phyloP scores from a whole-genome alignment of 1,140 invertebrate species.

The Euborellia annulipes region DNA sequence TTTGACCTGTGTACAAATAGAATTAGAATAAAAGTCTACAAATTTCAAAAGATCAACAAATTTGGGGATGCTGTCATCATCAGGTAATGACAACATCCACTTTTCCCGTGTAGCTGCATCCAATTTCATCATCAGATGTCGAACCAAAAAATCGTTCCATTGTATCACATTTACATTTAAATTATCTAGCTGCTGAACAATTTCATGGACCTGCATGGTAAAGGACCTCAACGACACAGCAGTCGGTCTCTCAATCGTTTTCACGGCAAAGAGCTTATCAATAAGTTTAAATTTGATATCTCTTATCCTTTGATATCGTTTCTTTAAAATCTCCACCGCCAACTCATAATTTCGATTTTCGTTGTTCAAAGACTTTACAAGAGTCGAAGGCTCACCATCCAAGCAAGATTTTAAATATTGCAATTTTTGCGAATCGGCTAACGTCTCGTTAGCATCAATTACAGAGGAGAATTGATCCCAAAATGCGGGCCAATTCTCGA shows the following conservation, averaged over 20 bases:
- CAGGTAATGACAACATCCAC: too few relatives aligned
- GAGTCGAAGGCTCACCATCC: conserved; percentile 5
- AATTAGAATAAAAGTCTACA: too few relatives aligned
- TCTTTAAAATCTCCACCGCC: conserved; percentile 18
- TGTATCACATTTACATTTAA: too few relatives aligned
- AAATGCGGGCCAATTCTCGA: conserved; percentile 13
- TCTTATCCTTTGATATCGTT: conserved; percentile 19
- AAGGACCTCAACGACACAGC: too few relatives aligned
- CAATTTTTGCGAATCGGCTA: conserved; percentile 13
- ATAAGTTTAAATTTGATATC: conserved; percentile 19
- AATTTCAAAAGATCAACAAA: too few relatives aligned
- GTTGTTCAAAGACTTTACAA: conserved; percentile 13
- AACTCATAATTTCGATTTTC: conserved; percentile 17
- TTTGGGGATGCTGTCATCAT: too few relatives aligned
- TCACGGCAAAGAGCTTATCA: conserved; percentile 16
- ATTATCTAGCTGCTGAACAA: too few relatives aligned
- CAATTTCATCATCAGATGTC: too few relatives aligned
- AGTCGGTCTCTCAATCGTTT: conserved; percentile 9
- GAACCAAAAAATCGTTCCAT: too few relatives aligned
- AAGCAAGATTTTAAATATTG: conserved; percentile 12
- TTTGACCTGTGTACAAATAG: too few relatives aligned
- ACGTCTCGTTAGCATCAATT: conserved; percentile 3
- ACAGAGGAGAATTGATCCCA: conserved; percentile 10
- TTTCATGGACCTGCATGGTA: too few relatives aligned
- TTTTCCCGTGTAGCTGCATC: too few relatives aligned